phyloP scores from a whole-genome alignment of 2,888 invertebrate species.

The Oasisia sp. region DNA sequence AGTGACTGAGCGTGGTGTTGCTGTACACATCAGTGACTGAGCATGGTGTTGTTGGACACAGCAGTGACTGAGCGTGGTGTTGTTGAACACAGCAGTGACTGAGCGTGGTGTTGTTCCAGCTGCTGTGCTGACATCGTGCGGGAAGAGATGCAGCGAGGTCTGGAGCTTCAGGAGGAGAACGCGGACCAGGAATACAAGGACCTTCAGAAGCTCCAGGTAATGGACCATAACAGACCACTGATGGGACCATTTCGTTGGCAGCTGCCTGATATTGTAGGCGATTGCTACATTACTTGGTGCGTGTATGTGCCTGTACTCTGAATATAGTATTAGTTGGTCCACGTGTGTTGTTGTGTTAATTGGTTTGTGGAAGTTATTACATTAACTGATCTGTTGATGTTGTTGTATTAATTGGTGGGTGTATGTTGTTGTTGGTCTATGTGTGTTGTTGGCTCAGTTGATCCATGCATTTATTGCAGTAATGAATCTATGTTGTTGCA shows the following conservation, averaged over 20 bases:
- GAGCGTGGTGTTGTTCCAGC: constrained; percentile 52
- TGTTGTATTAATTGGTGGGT: not conserved
- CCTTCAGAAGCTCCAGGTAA: constrained; percentile 55
- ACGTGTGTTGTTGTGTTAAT: not conserved
- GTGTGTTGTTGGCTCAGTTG: not conserved
- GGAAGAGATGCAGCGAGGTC: constrained; percentile 55
- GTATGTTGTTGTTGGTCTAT: not conserved
- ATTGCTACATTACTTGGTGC: not conserved
- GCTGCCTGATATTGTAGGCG: not conserved
- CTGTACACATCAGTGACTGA: not conserved
- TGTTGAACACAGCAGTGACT: constrained; percentile 53
- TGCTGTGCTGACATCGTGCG: constrained; percentile 60
- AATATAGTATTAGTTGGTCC: not conserved
- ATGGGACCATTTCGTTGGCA: not conserved
- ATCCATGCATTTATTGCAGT: not conserved
- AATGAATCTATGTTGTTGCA: not conserved
- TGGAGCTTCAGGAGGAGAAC: constrained; percentile 59
- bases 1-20: not conserved
- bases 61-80: not conserved
- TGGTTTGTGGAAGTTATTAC: not conserved
- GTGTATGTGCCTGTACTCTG: not conserved
- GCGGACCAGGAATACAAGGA: constrained; percentile 62
- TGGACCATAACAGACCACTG: not conserved
- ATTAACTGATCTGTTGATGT: not conserved
- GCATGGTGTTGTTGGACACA: not conserved